Conservation (phyloP, 2,888 invertebrate species). For the Epistrophe eligans region DNA sequence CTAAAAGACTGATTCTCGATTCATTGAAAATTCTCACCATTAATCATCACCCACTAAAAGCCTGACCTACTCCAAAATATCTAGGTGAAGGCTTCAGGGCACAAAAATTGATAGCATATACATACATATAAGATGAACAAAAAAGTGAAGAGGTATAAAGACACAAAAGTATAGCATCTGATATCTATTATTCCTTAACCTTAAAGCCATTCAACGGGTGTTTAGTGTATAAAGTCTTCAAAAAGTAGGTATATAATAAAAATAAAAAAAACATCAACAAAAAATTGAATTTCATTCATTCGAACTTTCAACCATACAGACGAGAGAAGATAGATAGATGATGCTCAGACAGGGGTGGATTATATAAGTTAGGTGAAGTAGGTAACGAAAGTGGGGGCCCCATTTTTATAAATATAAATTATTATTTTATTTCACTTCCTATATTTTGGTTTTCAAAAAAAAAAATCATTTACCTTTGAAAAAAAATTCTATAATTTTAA, state of each 20-base stretch:
- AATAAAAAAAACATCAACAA: background rate
- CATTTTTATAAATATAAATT: background rate
- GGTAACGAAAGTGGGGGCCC: background rate
- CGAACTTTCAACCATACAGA: conserved; percentile 31
- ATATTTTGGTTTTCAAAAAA: too few species aligned
- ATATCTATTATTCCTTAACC: conserved; percentile 1
- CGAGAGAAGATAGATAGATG: background rate
- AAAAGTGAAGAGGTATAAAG: too few species aligned
- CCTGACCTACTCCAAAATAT: conserved; percentile 45
- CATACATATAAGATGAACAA: background rate
- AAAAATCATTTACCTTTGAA: too few species aligned
- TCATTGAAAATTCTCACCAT: conserved; percentile 29
- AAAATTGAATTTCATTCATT: conserved; percentile 52
- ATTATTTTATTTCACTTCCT: too few species aligned
- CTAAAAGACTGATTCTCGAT: background rate
- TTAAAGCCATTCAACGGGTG: background rate
- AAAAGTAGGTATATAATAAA: conserved; percentile 1
- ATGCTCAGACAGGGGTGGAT: background rate
- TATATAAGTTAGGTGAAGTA: background rate
- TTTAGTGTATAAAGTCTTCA: conserved; percentile 3
- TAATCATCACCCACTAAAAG: conserved; percentile 57
- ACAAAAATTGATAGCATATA: background rate
- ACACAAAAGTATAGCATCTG: background rate
- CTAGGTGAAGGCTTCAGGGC: conserved; percentile 71
- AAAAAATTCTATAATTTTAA: too few species aligned